These are phyloP conservation scores for Trachelus stipa DNA, from an alignment of 2,888 invertebrate species.

Conservation along the genomic window DNA sequence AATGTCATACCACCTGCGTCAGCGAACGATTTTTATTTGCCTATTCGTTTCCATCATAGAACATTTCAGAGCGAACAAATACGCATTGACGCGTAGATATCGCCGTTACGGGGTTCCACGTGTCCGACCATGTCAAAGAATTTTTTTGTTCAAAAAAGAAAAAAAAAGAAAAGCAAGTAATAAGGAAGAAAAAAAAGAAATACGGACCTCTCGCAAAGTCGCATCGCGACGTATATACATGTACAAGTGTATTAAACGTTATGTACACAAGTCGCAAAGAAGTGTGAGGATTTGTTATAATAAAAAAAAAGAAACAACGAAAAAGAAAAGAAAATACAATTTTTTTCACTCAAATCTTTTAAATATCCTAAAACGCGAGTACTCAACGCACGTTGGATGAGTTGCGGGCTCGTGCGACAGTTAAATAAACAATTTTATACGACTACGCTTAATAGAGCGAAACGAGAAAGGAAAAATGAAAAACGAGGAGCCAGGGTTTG, in stretches of 20 bases:
- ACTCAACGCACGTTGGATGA: neutral
- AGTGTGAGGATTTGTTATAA: neutral
- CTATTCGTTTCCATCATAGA: conserved; percentile 44
- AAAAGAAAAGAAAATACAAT: neutral
- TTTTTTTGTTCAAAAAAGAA: neutral
- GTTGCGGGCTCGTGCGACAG: neutral
- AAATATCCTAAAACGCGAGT: neutral
- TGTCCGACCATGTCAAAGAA: conserved; percentile 17
- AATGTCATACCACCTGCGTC: conserved; percentile 62
- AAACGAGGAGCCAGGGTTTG: neutral
- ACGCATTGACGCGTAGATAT: conserved; percentile 18
- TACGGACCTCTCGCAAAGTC: neutral
- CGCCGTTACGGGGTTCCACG: conserved; percentile 12
- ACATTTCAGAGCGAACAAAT: conserved; percentile 11
- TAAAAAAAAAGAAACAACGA: no score
- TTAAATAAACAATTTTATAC: neutral
- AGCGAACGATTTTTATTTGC: conserved; percentile 48
- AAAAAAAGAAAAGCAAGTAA: neutral
- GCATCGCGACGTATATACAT: neutral
- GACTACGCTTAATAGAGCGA: neutral
- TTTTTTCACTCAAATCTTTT: neutral
- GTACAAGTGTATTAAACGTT: neutral
- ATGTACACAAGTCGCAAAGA: neutral
- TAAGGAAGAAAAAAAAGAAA: neutral
- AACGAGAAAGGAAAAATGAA: neutral